These are phyloP conservation scores for Procavia capensis DNA, from an alignment of 2,113 vertebrate species.

Conservation along the genomic window DNA sequence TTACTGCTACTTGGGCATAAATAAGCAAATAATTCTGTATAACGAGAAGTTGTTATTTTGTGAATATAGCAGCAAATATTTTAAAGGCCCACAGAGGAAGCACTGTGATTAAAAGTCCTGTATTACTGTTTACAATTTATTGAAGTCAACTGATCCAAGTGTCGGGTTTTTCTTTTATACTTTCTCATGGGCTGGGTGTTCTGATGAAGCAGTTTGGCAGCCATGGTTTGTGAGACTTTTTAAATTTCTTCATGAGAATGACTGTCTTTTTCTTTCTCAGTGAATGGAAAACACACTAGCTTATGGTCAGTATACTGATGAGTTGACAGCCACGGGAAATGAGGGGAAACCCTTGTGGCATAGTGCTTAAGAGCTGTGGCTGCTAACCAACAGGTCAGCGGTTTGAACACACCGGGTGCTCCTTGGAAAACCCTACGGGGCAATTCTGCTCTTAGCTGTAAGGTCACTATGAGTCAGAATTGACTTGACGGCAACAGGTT, in stretches of 20 bases:
- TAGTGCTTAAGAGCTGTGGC: no score
- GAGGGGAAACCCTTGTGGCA: neutral
- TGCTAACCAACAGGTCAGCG: no score
- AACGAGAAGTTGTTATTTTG: conserved; percentile 46
- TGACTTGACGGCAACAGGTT: no score
- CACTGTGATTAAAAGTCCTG: neutral
- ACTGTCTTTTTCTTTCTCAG: neutral
- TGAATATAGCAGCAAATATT: conserved; percentile 7
- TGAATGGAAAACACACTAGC: neutral
- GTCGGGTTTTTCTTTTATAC: neutral
- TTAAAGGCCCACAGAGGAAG: conserved; percentile 37
- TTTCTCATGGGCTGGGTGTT: neutral
- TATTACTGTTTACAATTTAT: conserved; percentile 30
- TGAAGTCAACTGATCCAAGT: conserved; percentile 31
- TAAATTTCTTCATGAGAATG: neutral
- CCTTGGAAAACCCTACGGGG: no score
- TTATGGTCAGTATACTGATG: neutral
- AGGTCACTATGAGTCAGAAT: no score
- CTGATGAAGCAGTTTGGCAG: neutral
- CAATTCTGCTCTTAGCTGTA: no score
- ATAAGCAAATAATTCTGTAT: conserved; percentile 5
- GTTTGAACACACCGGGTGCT: no score
- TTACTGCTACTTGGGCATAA: conserved; percentile 27
- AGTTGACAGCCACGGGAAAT: conserved; percentile 4
- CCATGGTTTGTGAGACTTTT: neutral